These are phyloP conservation scores for Crocodylus rhombifer DNA, from an alignment of 2,797 vertebrate species.

Conservation along the genomic window DNA sequence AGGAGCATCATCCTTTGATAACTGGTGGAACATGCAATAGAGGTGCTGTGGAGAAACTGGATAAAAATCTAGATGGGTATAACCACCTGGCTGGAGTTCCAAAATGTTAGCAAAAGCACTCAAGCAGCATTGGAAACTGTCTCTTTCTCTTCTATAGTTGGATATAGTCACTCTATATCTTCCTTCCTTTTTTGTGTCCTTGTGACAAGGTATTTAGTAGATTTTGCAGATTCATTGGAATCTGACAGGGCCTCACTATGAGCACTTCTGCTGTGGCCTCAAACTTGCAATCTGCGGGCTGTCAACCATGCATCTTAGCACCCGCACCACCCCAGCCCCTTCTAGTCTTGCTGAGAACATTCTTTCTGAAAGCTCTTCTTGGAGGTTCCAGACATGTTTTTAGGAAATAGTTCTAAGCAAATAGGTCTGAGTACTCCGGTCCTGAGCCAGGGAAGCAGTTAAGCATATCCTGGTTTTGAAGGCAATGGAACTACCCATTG, in stretches of 20 bases:
- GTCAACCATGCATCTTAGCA: neutral
- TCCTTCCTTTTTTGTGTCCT: too few species aligned
- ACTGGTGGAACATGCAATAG: neutral
- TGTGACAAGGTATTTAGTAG: too few species aligned
- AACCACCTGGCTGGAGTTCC: neutral
- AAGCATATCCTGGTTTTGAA: neutral
- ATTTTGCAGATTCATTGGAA: too few species aligned
- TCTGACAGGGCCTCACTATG: neutral
- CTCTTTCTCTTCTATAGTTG: too few species aligned
- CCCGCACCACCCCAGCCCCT: neutral
- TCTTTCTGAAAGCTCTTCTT: neutral
- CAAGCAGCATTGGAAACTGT: neutral
- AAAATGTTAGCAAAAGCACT: neutral
- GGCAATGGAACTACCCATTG: neutral
- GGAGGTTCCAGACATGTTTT: neutral
- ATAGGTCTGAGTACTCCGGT: neutral
- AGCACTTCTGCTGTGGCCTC: neutral
- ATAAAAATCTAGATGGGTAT: neutral
- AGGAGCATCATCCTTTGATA: neutral
- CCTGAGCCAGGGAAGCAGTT: neutral
- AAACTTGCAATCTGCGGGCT: accelerated
- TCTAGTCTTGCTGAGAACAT: neutral
- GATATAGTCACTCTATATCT: too few species aligned
- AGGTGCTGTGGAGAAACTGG: neutral
- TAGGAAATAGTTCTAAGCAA: neutral